Base-by-base conservation (phyloP, 1,140 invertebrate genomes). In the Tenebrio molitor region DNA sequence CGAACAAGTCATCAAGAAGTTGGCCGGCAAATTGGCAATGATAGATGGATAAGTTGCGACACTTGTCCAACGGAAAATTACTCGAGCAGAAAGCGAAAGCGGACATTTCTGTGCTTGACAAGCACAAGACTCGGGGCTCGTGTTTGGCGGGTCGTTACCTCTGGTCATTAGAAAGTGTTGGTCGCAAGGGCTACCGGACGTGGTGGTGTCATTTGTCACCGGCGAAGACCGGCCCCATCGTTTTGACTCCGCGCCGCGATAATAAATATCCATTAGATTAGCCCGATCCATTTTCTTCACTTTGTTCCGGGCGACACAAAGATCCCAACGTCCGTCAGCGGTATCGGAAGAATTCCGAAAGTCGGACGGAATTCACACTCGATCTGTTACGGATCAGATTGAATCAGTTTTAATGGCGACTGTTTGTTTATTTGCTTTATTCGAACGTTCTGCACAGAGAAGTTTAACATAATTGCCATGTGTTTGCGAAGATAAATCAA, bases 111-210 rank as follows among this genome's bases (percentile, higher is more conserved):
- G 50, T 29, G 19, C 46, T 53, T 53, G 46, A 53, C 46, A 53
- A 53, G 17, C 8, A 17, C 42, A 17, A 62, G 50, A 25, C 8
- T 17, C 58, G 15, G 70, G 70, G 36, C 39, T 67, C 62, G 63
- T 29, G 70, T 72, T 72, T 72, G 71, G 71, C 64, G 63, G 71
- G 42, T 72, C 71, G 71, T 72, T 72, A 72, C 71, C 71, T 72
- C 64, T 53, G 71, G 71, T 72, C 71, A 72, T 68, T 72, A 72
- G 64, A 72, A 72, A 72, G 71, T 72, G 71, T 72, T 46, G 71
- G 33, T 72, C 34, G 71, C 44, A 46, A 53, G 71, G 36, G 62
- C 71, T 72, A 72, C 71, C 71, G 64, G 71, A 72, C 63, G 71
- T 68, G 50, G 46, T 44, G 71, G 36, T 36, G 44, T 72, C 71